A percentile compares a stretch with the other conserved stretches of the same genome.
Conservation (phyloP, 2,113 vertebrate genomes). For the Microtus ochrogaster region DNA sequence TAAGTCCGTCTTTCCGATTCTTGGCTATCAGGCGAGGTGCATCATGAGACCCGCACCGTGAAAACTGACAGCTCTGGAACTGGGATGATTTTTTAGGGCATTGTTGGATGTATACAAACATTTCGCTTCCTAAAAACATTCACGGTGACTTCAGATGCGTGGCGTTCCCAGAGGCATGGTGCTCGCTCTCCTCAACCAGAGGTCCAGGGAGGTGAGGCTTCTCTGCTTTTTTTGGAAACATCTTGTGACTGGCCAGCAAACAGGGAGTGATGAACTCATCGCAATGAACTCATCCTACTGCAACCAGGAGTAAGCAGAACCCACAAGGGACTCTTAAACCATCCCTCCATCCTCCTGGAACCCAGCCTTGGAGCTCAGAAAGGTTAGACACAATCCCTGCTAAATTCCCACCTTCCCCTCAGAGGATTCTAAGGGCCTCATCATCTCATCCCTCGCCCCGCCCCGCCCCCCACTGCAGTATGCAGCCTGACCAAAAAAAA, state of each 20-base stretch:
- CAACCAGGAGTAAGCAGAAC: neutral
- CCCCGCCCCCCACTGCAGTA: neutral
- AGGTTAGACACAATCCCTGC: neutral
- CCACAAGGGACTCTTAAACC: fast-evolving
- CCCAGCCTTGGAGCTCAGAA: neutral
- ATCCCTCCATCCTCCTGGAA: too few relatives aligned
- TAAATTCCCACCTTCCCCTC: neutral
- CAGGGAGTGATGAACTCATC: neutral
- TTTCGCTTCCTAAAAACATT: neutral
- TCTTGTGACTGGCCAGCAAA: neutral
- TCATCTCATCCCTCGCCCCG: too few relatives aligned
- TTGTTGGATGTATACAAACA: neutral
- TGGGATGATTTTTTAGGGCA: neutral
- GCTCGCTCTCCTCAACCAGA: too few relatives aligned
- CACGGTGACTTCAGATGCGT: neutral
- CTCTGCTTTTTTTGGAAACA: neutral
- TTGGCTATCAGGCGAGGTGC: neutral
- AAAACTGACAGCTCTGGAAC: neutral
- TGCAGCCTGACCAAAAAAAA: neutral
- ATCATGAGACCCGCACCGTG: neutral
- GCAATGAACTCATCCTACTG: too few relatives aligned
- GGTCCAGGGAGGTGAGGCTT: neutral
- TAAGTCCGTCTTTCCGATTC: neutral
- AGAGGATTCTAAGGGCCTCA: neutral
- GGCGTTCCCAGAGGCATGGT: too few relatives aligned